phyloP scores from a whole-genome alignment of 2,113 vertebrate species.

The Epinephelus lanceolatus region DNA sequence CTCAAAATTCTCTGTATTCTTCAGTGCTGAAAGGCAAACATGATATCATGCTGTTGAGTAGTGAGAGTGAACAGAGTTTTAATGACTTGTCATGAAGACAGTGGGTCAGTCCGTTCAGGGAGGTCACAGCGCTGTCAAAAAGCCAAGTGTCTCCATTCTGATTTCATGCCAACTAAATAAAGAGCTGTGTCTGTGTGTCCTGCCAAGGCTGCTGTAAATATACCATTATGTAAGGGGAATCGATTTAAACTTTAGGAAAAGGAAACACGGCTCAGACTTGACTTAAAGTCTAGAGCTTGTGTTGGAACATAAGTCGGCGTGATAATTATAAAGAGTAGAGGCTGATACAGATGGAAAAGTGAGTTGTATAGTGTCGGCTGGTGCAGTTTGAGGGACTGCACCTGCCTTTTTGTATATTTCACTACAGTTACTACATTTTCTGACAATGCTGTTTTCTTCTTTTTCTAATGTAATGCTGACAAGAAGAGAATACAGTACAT shows the following conservation, averaged over 20 bases:
- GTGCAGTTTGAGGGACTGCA: not conserved
- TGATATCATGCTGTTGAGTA: slow-evolving; percentile 55
- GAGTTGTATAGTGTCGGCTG: not conserved
- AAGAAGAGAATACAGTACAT: not conserved
- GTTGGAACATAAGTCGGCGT: slow-evolving; percentile 29
- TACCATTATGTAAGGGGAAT: slow-evolving; percentile 77
- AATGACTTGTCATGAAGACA: slow-evolving; percentile 46
- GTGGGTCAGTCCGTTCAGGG: slow-evolving; percentile 61
- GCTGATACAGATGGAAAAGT: not conserved
- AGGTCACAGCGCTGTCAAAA: slow-evolving; percentile 60
- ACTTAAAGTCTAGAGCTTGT: slow-evolving; percentile 28
- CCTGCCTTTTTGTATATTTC: not conserved
- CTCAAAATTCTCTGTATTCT: slow-evolving; percentile 29
- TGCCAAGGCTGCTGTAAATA: slow-evolving; percentile 80
- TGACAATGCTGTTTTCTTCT: not conserved
- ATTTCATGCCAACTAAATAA: slow-evolving; percentile 75
- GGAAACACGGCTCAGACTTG: slow-evolving; percentile 50
- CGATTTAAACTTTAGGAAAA: slow-evolving; percentile 64
- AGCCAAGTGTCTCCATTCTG: slow-evolving; percentile 70
- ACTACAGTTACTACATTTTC: not conserved
- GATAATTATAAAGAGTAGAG: slow-evolving; percentile 39
- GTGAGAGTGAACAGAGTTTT: slow-evolving; percentile 29
- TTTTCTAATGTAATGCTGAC: not conserved
- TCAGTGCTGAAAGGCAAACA: slow-evolving; percentile 53
- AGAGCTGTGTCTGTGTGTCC: slow-evolving; percentile 68